Base-by-base conservation (phyloP, 2,888 invertebrate species). In the Brachynemurus nebulosus region DNA sequence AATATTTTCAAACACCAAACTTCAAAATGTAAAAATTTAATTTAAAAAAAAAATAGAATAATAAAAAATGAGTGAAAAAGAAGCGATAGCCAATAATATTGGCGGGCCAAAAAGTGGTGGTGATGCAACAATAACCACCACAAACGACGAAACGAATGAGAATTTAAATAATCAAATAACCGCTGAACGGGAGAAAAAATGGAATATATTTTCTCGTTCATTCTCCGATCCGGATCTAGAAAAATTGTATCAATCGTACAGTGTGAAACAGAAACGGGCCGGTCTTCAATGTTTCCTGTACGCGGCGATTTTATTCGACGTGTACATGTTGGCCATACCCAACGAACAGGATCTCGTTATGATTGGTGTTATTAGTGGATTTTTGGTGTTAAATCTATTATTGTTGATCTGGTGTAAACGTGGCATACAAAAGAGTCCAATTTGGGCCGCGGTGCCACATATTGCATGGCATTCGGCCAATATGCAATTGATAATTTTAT, bases 251-350 rank as follows among this genome's bases (percentile, higher is more conserved):
- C 78, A 78, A 52, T 76, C 75, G 48, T 83, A 82, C 61, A 77
- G 78, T 54, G 69, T 77, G 37, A 77, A 80, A 55, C 82, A 82
- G 59, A 76, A 81, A 54, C 71, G 80, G 39, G 73, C 76, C 38
- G 82, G 81, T 23, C 65, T 83, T 35, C 74, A 76, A 58, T 78
- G 79, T 62, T 82, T 81, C 61, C 66, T 81, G 14, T 63, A 75
- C 30, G 72, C 78, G 42, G 75, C 78, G 40, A 66, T 80, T n/a
- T 62, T 80, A 42, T 78, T 78, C 61, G 77, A 78, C 55, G 59
- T 73, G 36, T 79, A 76, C 65, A 72, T 72, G 52, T 58, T 78
- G 46, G 62, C 65, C 43, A 67, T 75, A 52, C 73, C 76, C 35
- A 65, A 65, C 53, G 69, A 65, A 42, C 69, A 71, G 56, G 66